Percentiles rank a stretch among this genome's conserved stretches.
These are phyloP conservation scores for Gonioctena quinquepunctata DNA, from an alignment of 1,140 invertebrate species.

Conservation along the genomic window DNA sequence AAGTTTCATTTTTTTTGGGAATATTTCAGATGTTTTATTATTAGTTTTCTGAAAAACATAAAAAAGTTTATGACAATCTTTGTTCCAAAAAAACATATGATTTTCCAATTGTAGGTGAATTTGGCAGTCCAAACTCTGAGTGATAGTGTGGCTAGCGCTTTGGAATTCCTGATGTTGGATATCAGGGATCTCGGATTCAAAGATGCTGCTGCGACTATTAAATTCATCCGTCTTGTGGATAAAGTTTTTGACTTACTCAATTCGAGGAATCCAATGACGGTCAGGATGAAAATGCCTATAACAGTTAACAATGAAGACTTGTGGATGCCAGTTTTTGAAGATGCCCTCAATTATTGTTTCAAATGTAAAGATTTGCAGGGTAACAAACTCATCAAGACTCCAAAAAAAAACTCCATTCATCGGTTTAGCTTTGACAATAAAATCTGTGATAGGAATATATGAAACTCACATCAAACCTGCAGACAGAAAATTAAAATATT, in stretches of 20 bases:
- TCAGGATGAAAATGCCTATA: slow-evolving; percentile 39
- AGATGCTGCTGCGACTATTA: slow-evolving; percentile 26
- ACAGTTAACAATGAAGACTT: slow-evolving; percentile 16
- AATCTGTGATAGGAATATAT: slow-evolving; percentile 13
- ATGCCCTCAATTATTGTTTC: slow-evolving; percentile 7
- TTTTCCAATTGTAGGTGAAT: slow-evolving; percentile 19
- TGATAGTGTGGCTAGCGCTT: slow-evolving; percentile 31
- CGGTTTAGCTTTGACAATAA: slow-evolving; percentile 15
- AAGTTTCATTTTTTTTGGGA: not conserved
- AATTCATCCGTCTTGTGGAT: slow-evolving; percentile 37
- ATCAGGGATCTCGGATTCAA: slow-evolving; percentile 25
- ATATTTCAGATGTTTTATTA: not conserved
- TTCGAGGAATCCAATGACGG: slow-evolving; percentile 23
- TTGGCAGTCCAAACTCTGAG: slow-evolving; percentile 40
- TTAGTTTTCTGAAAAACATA: not conserved
- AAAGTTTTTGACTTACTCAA: slow-evolving; percentile 44
- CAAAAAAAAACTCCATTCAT: slow-evolving; percentile 18
- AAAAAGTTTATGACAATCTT: not conserved
- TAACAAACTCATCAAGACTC: slow-evolving; percentile 3
- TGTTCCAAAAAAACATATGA: not conserved
- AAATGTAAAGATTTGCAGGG: slow-evolving; percentile 3
- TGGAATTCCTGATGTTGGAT: slow-evolving; percentile 22
- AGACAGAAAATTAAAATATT: slow-evolving; percentile 20
- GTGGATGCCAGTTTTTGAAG: slow-evolving; percentile 24
- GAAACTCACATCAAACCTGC: slow-evolving; percentile 15